Conservation (phyloP, 2,797 vertebrate species). For the Lepilemur septentrionalis region DNA sequence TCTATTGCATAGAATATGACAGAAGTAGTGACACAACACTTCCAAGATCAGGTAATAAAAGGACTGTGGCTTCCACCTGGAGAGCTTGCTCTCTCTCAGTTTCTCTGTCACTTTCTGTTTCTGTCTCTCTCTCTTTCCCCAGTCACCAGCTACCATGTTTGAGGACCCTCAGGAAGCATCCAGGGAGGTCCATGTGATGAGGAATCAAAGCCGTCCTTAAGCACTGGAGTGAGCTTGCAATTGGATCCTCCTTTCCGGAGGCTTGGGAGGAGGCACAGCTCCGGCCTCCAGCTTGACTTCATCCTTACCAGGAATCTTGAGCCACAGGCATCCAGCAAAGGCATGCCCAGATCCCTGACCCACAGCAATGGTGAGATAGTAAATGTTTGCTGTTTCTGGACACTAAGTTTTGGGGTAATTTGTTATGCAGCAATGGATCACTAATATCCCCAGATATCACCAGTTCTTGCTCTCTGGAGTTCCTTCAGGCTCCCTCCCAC, state of each 20-base stretch:
- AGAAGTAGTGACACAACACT: background rate
- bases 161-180: background rate
- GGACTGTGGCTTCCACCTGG: background rate
- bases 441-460: too few species aligned
- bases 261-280: background rate
- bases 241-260: accelerated
- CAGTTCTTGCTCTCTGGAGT: background rate
- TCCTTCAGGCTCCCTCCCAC: background rate
- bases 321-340: background rate
- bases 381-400: background rate
- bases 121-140: background rate
- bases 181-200: background rate
- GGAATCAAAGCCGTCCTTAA: background rate
- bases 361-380: background rate
- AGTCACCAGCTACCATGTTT: background rate
- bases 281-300: background rate
- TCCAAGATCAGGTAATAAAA: background rate
- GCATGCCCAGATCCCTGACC: background rate
- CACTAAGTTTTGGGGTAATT: background rate
- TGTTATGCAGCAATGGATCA: background rate
- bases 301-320: background rate
- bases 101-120: background rate
- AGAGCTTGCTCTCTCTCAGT: background rate
- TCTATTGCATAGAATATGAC: background rate
- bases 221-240: background rate